phyloP scores from a whole-genome alignment of 2,113 vertebrate genomes.

The Zosterops borbonicus region DNA sequence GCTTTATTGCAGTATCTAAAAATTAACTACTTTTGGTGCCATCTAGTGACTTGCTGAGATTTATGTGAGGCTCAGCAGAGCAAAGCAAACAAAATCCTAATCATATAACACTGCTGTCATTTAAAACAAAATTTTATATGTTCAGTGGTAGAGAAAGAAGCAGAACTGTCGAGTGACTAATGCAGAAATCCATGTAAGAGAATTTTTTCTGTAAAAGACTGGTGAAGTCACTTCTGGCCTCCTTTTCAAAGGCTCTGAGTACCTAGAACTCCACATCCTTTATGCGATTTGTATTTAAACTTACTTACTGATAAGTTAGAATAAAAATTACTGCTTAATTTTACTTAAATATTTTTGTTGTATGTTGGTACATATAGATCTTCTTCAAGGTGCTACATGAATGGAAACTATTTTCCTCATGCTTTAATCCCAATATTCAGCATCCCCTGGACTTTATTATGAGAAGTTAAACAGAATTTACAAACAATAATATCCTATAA shows the following conservation, averaged over 20 bases:
- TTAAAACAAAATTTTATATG: background rate
- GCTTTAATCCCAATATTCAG: background rate
- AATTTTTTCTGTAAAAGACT: background rate
- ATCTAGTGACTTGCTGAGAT: conserved; percentile 58
- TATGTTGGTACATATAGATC: background rate
- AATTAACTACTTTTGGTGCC: conserved; percentile 69
- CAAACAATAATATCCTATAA: background rate
- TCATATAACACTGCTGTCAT: background rate
- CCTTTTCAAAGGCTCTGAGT: background rate
- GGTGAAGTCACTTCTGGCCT: background rate
- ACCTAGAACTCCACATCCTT: background rate
- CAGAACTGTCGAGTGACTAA: background rate
- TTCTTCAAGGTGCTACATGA: background rate
- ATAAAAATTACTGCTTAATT: background rate
- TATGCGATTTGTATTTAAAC: background rate
- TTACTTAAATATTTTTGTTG: background rate
- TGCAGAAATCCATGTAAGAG: background rate
- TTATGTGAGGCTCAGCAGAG: background rate
- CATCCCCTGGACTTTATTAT: background rate
- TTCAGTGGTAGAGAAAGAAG: background rate
- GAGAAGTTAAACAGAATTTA: background rate
- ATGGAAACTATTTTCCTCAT: background rate
- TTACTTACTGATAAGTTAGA: background rate
- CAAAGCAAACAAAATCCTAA: background rate
- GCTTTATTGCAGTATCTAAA: conserved; percentile 12